Conservation (phyloP, 2,888 invertebrate genomes). For the Habrosyne pyritoides region DNA sequence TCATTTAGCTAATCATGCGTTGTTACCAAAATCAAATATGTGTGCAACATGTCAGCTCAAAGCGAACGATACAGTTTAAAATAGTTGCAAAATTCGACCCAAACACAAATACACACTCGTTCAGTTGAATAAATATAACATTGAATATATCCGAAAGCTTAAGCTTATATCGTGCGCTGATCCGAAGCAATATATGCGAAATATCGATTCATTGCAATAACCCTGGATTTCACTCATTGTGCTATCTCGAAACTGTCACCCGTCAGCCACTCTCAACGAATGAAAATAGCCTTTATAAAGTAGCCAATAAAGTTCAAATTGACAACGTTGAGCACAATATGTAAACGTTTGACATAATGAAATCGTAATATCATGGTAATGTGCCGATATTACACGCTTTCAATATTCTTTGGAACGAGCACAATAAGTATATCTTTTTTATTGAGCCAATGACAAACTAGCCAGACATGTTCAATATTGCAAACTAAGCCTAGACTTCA, state of each 20-base stretch:
- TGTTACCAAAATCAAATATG: too few species aligned
- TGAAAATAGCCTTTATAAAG: background rate
- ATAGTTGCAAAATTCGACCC: too few species aligned
- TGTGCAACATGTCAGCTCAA: too few species aligned
- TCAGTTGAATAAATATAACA: background rate
- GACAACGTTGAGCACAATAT: background rate
- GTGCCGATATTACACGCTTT: background rate
- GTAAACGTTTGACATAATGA: background rate
- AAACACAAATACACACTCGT: too few species aligned
- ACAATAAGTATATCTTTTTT: background rate
- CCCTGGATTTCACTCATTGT: slow-evolving; percentile 52
- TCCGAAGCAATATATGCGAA: slow-evolving; percentile 53
- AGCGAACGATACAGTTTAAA: too few species aligned
- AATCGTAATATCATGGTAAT: background rate
- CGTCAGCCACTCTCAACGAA: background rate
- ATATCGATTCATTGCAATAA: slow-evolving; percentile 66
- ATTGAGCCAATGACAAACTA: background rate
- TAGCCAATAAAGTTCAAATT: background rate
- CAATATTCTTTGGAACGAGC: background rate
- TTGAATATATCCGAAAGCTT: slow-evolving; percentile 23
- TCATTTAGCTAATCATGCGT: too few species aligned
- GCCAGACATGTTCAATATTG: background rate
- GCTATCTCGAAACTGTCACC: slow-evolving; percentile 12
- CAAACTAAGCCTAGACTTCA: too few species aligned
- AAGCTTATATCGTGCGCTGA: slow-evolving; percentile 27